Evolutionary conservation across 2,113 vertebrate species (phyloP).

Genomic region (Catagonus wagneri): DNA sequence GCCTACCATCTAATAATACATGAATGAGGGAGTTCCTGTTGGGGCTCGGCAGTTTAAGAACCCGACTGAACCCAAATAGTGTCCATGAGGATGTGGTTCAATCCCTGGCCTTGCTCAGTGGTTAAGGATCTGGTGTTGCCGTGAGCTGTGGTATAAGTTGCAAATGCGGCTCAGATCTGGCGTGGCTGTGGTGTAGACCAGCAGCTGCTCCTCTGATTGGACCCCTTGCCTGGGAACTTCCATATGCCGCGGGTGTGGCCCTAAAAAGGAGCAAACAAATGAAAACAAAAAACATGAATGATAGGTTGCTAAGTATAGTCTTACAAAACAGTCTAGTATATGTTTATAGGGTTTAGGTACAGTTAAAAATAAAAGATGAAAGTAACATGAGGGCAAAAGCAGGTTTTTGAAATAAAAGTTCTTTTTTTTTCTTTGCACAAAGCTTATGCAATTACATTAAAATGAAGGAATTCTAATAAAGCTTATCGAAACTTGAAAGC

Average conservation of each 20-base stretch:
- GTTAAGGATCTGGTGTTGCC: too few relatives aligned
- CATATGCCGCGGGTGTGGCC: too few relatives aligned
- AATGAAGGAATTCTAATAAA: neutral
- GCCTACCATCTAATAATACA: neutral
- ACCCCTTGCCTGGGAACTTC: too few relatives aligned
- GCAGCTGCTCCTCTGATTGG: too few relatives aligned
- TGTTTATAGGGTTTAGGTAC: neutral
- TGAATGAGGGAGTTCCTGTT: neutral
- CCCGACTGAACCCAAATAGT: too few relatives aligned
- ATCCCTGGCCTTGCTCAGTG: too few relatives aligned
- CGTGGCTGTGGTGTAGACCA: too few relatives aligned
- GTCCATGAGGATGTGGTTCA: too few relatives aligned
- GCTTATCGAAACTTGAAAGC: neutral
- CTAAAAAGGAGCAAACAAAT: too few relatives aligned
- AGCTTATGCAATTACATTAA: neutral
- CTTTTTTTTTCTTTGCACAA: neutral
- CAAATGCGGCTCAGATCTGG: too few relatives aligned
- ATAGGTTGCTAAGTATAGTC: neutral
- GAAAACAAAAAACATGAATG: neutral
- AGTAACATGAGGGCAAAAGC: neutral
- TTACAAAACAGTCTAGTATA: neutral
- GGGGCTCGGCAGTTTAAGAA: too few relatives aligned
- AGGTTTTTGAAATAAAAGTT: neutral
- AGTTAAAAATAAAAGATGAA: slow-evolving; percentile 50
- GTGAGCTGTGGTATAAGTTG: too few relatives aligned